A percentile compares a stretch with the other conserved stretches of the same genome.
These are phyloP conservation scores for Phymatocera aterrima DNA, from an alignment of 2,888 invertebrate genomes.

Conservation along the genomic window DNA sequence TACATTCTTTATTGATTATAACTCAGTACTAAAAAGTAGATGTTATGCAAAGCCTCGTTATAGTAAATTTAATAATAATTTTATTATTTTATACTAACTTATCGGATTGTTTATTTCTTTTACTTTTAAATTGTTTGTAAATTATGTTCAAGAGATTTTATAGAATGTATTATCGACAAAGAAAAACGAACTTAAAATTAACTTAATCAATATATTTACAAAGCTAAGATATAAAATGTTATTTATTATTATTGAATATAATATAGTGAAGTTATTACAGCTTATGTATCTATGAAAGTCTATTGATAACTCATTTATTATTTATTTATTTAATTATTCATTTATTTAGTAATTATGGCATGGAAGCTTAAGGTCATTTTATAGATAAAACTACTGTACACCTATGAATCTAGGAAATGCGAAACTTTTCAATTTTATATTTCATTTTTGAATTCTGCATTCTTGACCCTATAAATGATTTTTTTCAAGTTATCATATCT, in stretches of 20 bases:
- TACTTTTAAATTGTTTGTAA: not conserved
- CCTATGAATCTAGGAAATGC: conserved; percentile 17
- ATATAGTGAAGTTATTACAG: conserved; percentile 10
- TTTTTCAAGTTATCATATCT: not conserved
- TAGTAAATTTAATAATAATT: not conserved
- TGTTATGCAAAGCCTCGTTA: not conserved
- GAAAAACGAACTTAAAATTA: not conserved
- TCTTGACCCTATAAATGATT: not conserved
- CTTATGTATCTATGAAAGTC: conserved; percentile 22
- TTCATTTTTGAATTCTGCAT: not conserved
- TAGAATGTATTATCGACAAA: not conserved
- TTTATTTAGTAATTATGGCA: no score
- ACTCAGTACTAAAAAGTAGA: not conserved
- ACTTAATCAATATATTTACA: conserved; percentile 25
- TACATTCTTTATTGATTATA: not conserved
- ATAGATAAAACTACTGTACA: conserved; percentile 31
- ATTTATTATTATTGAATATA: conserved; percentile 16
- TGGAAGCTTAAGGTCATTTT: conserved; percentile 28
- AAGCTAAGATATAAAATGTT: conserved; percentile 36
- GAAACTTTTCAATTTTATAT: not conserved
- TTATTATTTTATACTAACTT: not conserved
- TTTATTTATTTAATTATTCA: no score
- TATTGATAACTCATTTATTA: conserved; percentile 19
- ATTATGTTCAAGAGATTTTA: not conserved
- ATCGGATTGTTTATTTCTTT: not conserved